phyloP scores from a whole-genome alignment of 2,888 invertebrate genomes.

The Drosophila neotestacea region DNA sequence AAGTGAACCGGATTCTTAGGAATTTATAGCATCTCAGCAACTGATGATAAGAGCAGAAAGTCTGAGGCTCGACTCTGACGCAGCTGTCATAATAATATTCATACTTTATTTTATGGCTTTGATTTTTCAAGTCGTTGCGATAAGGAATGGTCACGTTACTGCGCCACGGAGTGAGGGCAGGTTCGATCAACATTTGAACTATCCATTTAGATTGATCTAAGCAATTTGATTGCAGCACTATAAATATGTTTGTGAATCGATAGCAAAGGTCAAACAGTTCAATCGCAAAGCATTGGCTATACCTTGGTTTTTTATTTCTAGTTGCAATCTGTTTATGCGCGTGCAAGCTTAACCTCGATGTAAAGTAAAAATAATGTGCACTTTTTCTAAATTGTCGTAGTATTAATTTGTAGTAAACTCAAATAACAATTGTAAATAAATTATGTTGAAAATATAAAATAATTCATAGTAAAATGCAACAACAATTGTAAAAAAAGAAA shows the following conservation, averaged over 20 bases:
- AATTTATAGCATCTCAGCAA: slow-evolving; percentile 10
- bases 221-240: slow-evolving; percentile 21
- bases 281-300: slow-evolving; percentile 27
- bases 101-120: slow-evolving; percentile 12
- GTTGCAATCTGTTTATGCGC: not conserved
- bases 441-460: not conserved
- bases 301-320: slow-evolving; percentile 2
- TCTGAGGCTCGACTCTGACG: slow-evolving; percentile 21
- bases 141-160: slow-evolving; percentile 22
- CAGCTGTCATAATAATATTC: slow-evolving; percentile 12
- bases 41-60: slow-evolving; percentile 38
- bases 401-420: not conserved
- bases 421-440: not conserved
- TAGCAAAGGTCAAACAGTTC: slow-evolving; percentile 33
- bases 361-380: not conserved
- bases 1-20: slow-evolving; percentile 47
- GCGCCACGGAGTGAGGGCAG: slow-evolving; percentile 9
- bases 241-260: slow-evolving; percentile 14
- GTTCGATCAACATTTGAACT: slow-evolving; percentile 43
- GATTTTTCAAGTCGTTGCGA: slow-evolving; percentile 25
- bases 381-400: not conserved
- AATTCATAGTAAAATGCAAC: too few relatives aligned
- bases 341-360: not conserved
- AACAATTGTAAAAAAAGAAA: not conserved
- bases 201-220: slow-evolving; percentile 2